Evolutionary conservation across 2,797 vertebrate genomes (phyloP), one percentile per base, ranked within the genome.

Genomic region (Varecia variegata): DNA sequence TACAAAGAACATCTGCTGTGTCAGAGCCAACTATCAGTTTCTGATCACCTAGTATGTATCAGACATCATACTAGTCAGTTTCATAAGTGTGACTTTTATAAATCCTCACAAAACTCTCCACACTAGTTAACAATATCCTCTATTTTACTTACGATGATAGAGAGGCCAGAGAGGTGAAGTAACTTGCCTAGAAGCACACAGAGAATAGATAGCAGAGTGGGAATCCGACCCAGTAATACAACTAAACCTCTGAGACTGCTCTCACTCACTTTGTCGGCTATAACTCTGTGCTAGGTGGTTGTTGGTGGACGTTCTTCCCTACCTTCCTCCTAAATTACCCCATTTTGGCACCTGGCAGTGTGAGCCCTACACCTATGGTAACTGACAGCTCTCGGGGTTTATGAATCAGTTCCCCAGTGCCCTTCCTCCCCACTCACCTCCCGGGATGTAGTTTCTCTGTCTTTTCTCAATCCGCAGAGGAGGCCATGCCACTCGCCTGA

Each of bases 1-100:
- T 25, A 7, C 77, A 94, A 94, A 86, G 60, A 25, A 11, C 3
- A 2, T 70, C n/a, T 79, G 60, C 10, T 80, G 14, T 71, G 87
- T 67, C 47, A 84, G 81, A 74, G 27, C 23, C 62, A 81, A 5
- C 43, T 43, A 1, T 87, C 20, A 76, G 70, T 97, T 98, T 45
- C 84, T 89, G 81, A 25, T 14, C 17, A 21, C 43, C 11, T n/a
- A 8, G 5, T 82, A 3, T 23, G 3, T 85, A 2, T 50, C n/a
- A 40, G 40, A 43, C 30, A 45, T 79, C 65, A 13, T 50, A 17
- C 27, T 77, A 1, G 17, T 38, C 14, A 27, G 6, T 47, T 87
- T 93, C 47, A 25, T 3, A 52, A 56, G 11, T 79, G 17, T 45
- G 60, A 52, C 38, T 25, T 60, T 45, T 38, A 10, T 62, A 85